Conservation (phyloP, 2,888 invertebrate species). For the Oscheius myriophilus region DNA sequence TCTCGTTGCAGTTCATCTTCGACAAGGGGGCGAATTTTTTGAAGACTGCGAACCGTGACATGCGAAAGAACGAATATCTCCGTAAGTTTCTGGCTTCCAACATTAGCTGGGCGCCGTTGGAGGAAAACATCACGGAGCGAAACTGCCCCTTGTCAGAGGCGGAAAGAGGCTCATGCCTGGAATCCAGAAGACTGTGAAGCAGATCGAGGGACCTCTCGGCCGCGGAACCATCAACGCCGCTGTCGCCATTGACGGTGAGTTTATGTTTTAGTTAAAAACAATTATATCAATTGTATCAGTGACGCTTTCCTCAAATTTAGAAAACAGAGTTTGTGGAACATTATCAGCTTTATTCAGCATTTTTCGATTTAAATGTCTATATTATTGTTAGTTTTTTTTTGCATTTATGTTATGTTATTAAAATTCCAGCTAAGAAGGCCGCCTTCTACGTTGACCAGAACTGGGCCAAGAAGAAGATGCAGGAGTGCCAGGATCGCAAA, state of each 20-base stretch:
- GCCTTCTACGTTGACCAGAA: slow-evolving; percentile 40
- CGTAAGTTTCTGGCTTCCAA: background rate
- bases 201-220: slow-evolving; percentile 47
- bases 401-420: too few species aligned
- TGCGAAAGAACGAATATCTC: background rate
- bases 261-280: background rate
- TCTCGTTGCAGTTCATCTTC: background rate
- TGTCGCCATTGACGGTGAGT: slow-evolving; percentile 40
- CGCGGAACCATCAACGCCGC: slow-evolving; percentile 35
- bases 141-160: slow-evolving; percentile 41
- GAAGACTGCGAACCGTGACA: slow-evolving; percentile 8
- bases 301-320: too few species aligned
- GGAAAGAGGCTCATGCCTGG: slow-evolving; percentile 46
- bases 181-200: slow-evolving; percentile 35
- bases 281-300: too few species aligned
- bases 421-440: slow-evolving; percentile 45
- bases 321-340: too few species aligned
- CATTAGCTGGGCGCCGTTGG: slow-evolving; percentile 19
- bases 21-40: background rate
- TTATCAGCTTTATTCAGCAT: too few species aligned
- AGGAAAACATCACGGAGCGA: slow-evolving; percentile 16
- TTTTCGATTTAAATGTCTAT: too few species aligned
- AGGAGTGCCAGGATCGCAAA: background rate
- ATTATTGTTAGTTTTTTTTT: too few species aligned
- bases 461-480: background rate